phyloP scores from a whole-genome alignment of 2,888 invertebrate genomes.

The Morpho deidamia region DNA sequence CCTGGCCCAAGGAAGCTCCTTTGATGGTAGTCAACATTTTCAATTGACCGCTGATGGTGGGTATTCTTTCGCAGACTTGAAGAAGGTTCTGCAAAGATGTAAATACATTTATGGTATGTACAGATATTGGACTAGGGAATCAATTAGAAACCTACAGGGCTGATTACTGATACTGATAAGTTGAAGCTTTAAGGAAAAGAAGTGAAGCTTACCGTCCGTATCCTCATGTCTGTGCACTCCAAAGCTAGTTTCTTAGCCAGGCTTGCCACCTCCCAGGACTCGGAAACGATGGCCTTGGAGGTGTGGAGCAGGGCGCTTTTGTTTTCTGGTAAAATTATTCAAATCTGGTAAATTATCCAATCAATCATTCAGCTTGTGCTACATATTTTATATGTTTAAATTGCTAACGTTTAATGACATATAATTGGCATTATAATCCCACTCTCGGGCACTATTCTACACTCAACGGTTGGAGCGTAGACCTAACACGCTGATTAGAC shows the following conservation, averaged over 20 bases:
- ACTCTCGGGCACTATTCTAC: too few relatives aligned
- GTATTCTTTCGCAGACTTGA: constrained; percentile 98
- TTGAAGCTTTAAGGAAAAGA: not conserved
- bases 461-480: too few relatives aligned
- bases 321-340: constrained; percentile 76
- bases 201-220: constrained; percentile 85
- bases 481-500: too few relatives aligned
- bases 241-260: constrained; percentile 97
- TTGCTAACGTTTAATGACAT: not conserved
- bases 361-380: too few relatives aligned
- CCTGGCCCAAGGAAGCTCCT: constrained; percentile 93
- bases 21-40: constrained; percentile 99
- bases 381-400: not conserved
- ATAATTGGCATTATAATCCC: too few relatives aligned
- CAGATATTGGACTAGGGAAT: too few relatives aligned
- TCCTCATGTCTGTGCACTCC: constrained; percentile 98
- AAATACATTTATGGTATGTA: too few relatives aligned
- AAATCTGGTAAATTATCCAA: too few relatives aligned
- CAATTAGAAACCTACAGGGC: too few relatives aligned
- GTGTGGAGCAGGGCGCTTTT: constrained; percentile 97
- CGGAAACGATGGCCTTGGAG: constrained; percentile 97
- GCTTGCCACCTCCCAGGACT: constrained; percentile 96
- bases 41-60: constrained; percentile 98
- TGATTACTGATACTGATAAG: too few relatives aligned
- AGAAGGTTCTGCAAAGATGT: constrained; percentile 84